A percentile compares a stretch with the other conserved stretches of the same genome.
These are phyloP conservation scores for Bombus confusus DNA, from an alignment of 1,140 invertebrate genomes.

Conservation along the genomic window DNA sequence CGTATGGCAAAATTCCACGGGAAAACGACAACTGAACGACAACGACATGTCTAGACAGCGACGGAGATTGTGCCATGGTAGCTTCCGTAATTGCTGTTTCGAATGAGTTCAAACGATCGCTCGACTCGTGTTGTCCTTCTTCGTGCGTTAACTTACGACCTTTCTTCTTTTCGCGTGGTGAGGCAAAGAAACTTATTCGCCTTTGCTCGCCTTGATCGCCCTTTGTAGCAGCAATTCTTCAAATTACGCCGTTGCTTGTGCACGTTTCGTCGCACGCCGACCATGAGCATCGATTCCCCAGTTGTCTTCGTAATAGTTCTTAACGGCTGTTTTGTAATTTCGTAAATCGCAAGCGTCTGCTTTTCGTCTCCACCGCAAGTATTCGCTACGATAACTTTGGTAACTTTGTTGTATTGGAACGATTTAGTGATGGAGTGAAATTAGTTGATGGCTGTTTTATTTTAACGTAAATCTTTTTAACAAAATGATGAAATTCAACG, in stretches of 20 bases:
- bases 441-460: not conserved
- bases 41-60: not conserved
- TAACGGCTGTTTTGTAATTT: conserved; percentile 7
- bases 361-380: not conserved
- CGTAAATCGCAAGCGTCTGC: not conserved
- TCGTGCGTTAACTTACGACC: conserved; percentile 15
- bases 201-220: not conserved
- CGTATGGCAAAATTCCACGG: not conserved
- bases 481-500: not conserved
- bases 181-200: not conserved
- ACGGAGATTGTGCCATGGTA: not conserved
- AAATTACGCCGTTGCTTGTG: not conserved
- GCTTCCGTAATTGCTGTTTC: conserved; percentile 18
- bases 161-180: not conserved
- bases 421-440: not conserved
- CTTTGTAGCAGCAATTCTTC: not conserved
- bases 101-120: conserved; percentile 7
- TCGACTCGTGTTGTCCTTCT: not conserved
- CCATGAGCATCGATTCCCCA: no score
- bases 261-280: not conserved
- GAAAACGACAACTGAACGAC: not conserved
- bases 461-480: not conserved
- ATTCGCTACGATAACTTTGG: not conserved
- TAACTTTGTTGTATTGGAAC: no score
- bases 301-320: not conserved